Conservation (phyloP, 1,140 invertebrate species). For the Mesaphorura yosii region DNA sequence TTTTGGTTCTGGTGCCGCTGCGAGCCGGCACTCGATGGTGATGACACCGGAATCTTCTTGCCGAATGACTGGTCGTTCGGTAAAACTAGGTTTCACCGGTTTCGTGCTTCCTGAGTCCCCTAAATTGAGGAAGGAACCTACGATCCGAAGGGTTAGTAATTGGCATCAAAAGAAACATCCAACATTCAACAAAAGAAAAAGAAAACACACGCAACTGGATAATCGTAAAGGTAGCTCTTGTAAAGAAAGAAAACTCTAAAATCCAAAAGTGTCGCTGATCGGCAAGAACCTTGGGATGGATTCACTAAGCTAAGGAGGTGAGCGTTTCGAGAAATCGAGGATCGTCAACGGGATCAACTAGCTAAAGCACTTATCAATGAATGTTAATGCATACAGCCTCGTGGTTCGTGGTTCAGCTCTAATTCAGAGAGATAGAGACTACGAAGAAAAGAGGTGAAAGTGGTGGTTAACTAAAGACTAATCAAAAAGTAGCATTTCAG, state of each 20-base stretch:
- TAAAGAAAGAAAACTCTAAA: not conserved
- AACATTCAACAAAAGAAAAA: constrained; percentile 19
- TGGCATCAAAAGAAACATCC: constrained; percentile 23
- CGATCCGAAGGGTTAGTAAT: constrained; percentile 31
- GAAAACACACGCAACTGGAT: not conserved
- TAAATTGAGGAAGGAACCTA: constrained; percentile 34
- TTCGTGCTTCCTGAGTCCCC: constrained; percentile 25
- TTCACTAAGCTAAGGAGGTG: no score
- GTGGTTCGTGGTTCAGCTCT: no score
- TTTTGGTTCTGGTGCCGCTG: constrained; percentile 82
- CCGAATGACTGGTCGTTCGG: constrained; percentile 85
- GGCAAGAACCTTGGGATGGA: no score
- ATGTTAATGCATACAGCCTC: no score
- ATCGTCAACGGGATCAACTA: no score
- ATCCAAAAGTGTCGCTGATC: no score
- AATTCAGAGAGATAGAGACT: no score
- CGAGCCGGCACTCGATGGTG: constrained; percentile 87
- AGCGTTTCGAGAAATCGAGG: no score
- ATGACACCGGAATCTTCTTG: constrained; percentile 88
- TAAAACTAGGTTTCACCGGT: constrained; percentile 55
- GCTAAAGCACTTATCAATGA: no score
- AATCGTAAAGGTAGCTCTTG: not conserved
- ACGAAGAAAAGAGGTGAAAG: no score
- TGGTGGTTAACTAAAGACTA: no score
- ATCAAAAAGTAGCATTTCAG: no score